Evolutionary conservation across 2,888 invertebrate species (phyloP), one percentile per base, ranked within the genome.

Genomic region (Theretra japonica): DNA sequence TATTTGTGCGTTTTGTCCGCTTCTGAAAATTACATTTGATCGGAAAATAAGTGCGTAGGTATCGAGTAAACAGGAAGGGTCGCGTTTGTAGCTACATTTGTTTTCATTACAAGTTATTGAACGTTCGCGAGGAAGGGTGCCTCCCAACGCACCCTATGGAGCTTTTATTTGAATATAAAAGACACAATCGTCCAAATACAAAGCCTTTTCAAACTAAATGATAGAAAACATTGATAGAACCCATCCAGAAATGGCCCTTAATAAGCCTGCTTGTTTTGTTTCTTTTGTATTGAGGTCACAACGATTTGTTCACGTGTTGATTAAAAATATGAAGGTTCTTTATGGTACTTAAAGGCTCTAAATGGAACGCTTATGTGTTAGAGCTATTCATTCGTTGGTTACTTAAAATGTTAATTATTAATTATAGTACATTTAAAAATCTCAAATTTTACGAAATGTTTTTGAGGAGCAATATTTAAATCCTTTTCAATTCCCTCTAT

Each of bases 51-150:
- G 82, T 87, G 82, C 77, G 80, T 76, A 79, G 79, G 80, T 85
- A 85, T 86, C 82, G 82, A 84, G 80, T 86, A 86, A 88, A 86
- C 83, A 86, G 86, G 86, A 86, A 87, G 88, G 88, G 87, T 88
- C 86, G 84, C 80, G 83, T 82, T 86, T 84, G 84, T 83, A 85
- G 86, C 84, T 85, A 88, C 88, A 90, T 90, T 90, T 90, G 88
- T 91, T 90, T 88, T 88, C 87, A 90, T 90, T 89, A 88, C 86
- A 86, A 86, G 84, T 87, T 90, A 91, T 90, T 87, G 87, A 88
- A 86, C 87, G 83, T 81, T 80, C 76, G 79, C 80, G 78, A 75
- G 73, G 77, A 79, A 83, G 81, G 80, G 78, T 82, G 83, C 80
- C 80, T 80, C 78, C 80, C 77, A 83, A 76, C 82, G 80, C 80